Conservation (phyloP, 1,140 invertebrate species). For the Proctacanthus coquilletti region DNA sequence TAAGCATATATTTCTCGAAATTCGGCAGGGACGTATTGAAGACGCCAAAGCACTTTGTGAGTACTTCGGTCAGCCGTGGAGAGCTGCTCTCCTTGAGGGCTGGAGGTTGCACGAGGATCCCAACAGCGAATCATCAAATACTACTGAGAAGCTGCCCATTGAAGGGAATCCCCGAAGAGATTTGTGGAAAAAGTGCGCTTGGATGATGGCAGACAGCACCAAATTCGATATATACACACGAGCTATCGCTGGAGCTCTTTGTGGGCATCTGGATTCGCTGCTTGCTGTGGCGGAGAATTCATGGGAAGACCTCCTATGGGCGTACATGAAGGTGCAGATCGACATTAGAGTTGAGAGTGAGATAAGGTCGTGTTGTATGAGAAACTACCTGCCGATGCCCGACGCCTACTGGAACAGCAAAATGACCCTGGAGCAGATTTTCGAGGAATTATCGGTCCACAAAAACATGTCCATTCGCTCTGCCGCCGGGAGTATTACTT, state of each 20-base stretch:
- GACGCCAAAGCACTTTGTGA: constrained; percentile 71
- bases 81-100: constrained; percentile 75
- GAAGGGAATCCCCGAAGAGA: constrained; percentile 77
- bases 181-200: constrained; percentile 78
- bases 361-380: constrained; percentile 34
- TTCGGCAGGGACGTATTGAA: constrained; percentile 71
- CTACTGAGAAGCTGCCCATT: constrained; percentile 39
- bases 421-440: constrained; percentile 54
- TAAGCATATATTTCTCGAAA: constrained; percentile 52
- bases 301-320: constrained; percentile 88
- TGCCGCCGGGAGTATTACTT: constrained; percentile 40
- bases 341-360: constrained; percentile 69
- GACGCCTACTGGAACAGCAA: constrained; percentile 65
- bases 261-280: constrained; percentile 64
- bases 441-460: constrained; percentile 42
- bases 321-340: constrained; percentile 64
- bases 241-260: constrained; percentile 59
- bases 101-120: constrained; percentile 75
- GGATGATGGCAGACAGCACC: constrained; percentile 45
- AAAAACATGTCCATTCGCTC: constrained; percentile 33
- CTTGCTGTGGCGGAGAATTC: constrained; percentile 50
- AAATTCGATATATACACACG: constrained; percentile 43
- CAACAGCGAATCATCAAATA: constrained; percentile 39
- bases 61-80: constrained; percentile 75
- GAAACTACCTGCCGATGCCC: constrained; percentile 43